Evolutionary conservation across 2,888 invertebrate species (phyloP).

Genomic region (Acrobasis consociella): DNA sequence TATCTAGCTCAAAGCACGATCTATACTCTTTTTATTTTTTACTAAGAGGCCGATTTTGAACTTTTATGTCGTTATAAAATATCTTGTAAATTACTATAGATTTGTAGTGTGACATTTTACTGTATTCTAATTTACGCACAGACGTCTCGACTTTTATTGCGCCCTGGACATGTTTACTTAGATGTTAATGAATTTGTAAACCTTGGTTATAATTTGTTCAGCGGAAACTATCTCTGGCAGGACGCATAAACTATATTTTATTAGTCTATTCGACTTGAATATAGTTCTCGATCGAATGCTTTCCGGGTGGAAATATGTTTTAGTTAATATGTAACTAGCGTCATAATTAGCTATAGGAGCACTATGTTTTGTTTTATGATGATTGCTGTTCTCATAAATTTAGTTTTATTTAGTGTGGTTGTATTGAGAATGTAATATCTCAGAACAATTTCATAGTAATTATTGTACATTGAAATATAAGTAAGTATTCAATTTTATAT

Average conservation of each 20-base stretch:
- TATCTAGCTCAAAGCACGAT: too few relatives aligned
- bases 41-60: slow-evolving; percentile 1
- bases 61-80: slow-evolving; percentile 24
- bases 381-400: slow-evolving; percentile 9
- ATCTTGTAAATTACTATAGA: slow-evolving; percentile 18
- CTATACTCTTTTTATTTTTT: not conserved
- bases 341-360: slow-evolving; percentile 1
- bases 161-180: slow-evolving; percentile 18
- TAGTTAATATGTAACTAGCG: slow-evolving; percentile 11
- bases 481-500: too few relatives aligned
- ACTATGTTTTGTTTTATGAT: slow-evolving; percentile 14
- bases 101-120: slow-evolving; percentile 20
- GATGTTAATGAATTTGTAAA: slow-evolving; percentile 49
- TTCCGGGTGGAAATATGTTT: slow-evolving; percentile 19
- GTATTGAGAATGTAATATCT: not conserved
- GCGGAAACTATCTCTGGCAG: slow-evolving; percentile 60
- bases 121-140: slow-evolving; percentile 18
- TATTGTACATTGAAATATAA: not conserved
- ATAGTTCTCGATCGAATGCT: slow-evolving; percentile 12
- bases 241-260: slow-evolving; percentile 55
- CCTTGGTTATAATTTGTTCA: slow-evolving; percentile 43
- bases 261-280: slow-evolving; percentile 18
- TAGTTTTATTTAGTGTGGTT: not conserved
- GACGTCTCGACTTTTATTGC: slow-evolving; percentile 17
- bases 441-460: not conserved